Evolutionary conservation across 2,888 invertebrate species (phyloP).

Genomic region (Eupsilia transversa): DNA sequence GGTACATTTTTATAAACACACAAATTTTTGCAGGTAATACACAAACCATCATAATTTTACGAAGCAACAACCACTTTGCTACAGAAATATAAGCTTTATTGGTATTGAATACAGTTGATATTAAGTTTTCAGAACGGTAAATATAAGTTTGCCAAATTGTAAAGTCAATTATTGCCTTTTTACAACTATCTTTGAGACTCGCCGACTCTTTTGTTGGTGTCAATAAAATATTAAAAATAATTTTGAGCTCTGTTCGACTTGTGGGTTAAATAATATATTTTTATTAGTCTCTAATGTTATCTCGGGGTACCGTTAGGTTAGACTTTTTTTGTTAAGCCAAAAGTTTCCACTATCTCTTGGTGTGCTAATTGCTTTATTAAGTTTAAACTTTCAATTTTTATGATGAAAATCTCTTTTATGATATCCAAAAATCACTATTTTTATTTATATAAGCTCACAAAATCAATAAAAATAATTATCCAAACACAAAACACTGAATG

Average conservation of each 20-base stretch:
- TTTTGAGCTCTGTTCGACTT: conserved; percentile 65
- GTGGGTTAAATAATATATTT: conserved; percentile 71
- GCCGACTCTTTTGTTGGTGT: conserved; percentile 77
- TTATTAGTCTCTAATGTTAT: conserved; percentile 74
- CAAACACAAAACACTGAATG: not conserved
- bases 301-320: conserved; percentile 72
- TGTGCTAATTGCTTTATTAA: conserved; percentile 44
- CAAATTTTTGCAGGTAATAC: conserved; percentile 71
- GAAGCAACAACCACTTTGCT: not conserved
- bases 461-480: not conserved
- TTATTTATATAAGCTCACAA: too few relatives aligned
- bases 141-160: conserved; percentile 56
- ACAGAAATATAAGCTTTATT: conserved; percentile 51
- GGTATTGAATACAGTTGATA: not conserved
- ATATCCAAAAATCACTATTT: not conserved
- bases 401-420: not conserved
- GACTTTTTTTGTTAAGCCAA: conserved; percentile 43
- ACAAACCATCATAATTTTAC: conserved; percentile 47
- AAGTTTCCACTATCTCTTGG: conserved; percentile 19
- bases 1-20: conserved; percentile 58
- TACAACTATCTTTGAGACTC: conserved; percentile 77
- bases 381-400: conserved; percentile 6
- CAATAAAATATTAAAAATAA: conserved; percentile 77
- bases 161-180: conserved; percentile 81
- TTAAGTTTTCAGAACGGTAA: conserved; percentile 25